These are phyloP conservation scores for Triplophysa bombifrons DNA, from an alignment of 2,797 vertebrate genomes.

Conservation along the genomic window DNA sequence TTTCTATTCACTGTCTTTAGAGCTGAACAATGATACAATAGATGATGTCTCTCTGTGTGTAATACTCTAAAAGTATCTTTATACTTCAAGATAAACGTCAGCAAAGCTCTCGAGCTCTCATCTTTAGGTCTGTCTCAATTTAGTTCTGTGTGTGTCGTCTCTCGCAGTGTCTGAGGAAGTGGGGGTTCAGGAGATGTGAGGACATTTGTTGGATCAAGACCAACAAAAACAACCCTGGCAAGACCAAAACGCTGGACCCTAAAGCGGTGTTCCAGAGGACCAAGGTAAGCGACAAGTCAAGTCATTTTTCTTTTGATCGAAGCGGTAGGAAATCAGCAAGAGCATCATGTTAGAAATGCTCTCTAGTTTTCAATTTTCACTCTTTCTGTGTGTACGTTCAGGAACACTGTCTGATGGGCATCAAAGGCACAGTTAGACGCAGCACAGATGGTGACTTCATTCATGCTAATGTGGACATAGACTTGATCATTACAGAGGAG, in stretches of 20 bases:
- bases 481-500: constrained; percentile 97
- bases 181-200: constrained; percentile 97
- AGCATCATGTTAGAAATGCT: background rate
- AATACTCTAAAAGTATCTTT: background rate
- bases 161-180: constrained; percentile 92
- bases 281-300: constrained; percentile 79
- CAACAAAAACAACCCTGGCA: constrained; percentile 98
- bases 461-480: constrained; percentile 97
- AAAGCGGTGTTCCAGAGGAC: constrained; percentile 98
- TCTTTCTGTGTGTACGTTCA: constrained; percentile 55
- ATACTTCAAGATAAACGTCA: background rate
- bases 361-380: too few relatives aligned
- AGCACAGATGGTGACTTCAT: constrained; percentile 97
- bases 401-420: constrained; percentile 99
- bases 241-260: constrained; percentile 95
- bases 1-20: background rate
- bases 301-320: background rate
- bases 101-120: constrained; percentile 7
- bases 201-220: constrained; percentile 99
- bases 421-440: constrained; percentile 93
- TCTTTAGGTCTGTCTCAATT: background rate
- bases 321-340: background rate
- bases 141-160: background rate
- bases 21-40: background rate
- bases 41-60: background rate